These are phyloP conservation scores for Choristoneura fumiferana DNA, from an alignment of 1,140 invertebrate species.

Conservation along the genomic window DNA sequence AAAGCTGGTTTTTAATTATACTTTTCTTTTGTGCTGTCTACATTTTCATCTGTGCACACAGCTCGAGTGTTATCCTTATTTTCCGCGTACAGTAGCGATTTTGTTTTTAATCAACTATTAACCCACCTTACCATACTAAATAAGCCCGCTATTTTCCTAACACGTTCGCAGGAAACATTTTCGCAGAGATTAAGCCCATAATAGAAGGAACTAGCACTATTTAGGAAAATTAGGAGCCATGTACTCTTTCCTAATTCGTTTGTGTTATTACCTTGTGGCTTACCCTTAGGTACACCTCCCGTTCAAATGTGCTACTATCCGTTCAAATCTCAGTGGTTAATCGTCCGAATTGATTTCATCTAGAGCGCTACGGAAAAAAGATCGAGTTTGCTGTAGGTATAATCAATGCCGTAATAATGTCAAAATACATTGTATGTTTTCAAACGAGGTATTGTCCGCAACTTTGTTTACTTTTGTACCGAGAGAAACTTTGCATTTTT, in stretches of 20 bases:
- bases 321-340: background rate
- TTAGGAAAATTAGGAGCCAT: constrained; percentile 16
- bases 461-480: too few relatives aligned
- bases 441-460: too few relatives aligned
- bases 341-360: background rate
- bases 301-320: background rate
- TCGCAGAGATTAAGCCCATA: constrained; percentile 17
- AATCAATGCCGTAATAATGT: too few relatives aligned
- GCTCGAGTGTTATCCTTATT: too few relatives aligned
- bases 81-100: background rate
- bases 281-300: constrained; percentile 6
- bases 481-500: too few relatives aligned
- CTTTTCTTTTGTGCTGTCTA: too few relatives aligned
- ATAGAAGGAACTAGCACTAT: constrained; percentile 16
- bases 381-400: too few relatives aligned
- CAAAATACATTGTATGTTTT: too few relatives aligned
- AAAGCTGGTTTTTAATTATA: too few relatives aligned
- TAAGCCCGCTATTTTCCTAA: background rate
- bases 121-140: background rate
- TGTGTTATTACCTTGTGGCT: constrained; percentile 12
- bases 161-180: constrained; percentile 6
- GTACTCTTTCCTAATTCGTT: constrained; percentile 18
- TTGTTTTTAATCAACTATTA: constrained; percentile 3
- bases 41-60: too few relatives aligned
- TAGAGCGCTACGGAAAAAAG: too few relatives aligned